Conservation (phyloP, 2,797 vertebrate species). For the Melanotaenia maccullochi region DNA sequence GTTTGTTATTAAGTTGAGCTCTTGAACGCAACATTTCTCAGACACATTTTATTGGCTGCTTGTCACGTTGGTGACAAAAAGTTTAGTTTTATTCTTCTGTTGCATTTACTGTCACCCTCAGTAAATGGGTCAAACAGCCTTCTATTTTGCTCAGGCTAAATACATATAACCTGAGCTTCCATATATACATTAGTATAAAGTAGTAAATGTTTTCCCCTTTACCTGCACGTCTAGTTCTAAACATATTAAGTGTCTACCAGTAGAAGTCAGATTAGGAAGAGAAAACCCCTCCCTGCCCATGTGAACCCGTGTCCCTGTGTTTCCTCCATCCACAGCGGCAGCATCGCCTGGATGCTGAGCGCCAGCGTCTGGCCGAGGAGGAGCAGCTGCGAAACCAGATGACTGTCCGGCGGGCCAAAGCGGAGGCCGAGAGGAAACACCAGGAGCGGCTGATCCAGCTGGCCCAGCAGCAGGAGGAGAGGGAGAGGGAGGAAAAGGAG, state of each 20-base stretch:
- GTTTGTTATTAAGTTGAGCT: conserved; percentile 39
- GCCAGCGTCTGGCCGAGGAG: conserved; percentile 88
- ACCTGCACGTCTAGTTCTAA: neutral
- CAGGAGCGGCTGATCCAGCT: conserved; percentile 89
- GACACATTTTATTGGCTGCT: neutral
- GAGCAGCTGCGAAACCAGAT: conserved; percentile 90
- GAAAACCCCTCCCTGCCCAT: conserved; percentile 16
- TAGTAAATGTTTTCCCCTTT: neutral
- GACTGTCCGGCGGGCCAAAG: conserved; percentile 90
- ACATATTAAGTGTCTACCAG: neutral
- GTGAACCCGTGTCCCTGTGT: conserved; percentile 24
- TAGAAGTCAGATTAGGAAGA: neutral
- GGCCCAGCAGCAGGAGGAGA: conserved; percentile 86
- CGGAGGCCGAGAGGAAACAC: conserved; percentile 90
- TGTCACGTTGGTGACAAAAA: neutral
- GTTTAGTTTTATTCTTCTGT: neutral
- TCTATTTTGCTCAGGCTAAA: neutral
- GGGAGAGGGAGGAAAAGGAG: conserved; percentile 86
- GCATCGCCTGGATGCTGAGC: conserved; percentile 88
- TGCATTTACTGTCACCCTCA: neutral
- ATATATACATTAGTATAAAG: too few relatives aligned
- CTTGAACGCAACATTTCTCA: neutral
- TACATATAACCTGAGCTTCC: too few relatives aligned
- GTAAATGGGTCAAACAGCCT: neutral
- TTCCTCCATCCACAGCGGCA: conserved; percentile 77